phyloP scores from a whole-genome alignment of 2,888 invertebrate species.

The Lottia scabra region DNA sequence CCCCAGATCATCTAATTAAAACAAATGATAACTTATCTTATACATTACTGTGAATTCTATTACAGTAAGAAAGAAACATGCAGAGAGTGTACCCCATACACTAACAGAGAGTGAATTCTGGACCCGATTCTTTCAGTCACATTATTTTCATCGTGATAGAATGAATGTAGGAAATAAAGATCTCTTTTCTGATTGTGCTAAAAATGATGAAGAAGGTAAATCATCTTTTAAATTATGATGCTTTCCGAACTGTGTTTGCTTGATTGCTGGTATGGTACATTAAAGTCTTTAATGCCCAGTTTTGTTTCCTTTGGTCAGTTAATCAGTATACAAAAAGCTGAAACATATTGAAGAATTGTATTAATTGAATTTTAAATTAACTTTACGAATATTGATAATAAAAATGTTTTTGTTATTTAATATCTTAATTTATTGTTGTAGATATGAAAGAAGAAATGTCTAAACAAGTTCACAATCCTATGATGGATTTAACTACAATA shows the following conservation, averaged over 20 bases:
- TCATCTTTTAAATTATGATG: neutral
- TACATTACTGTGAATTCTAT: conserved; percentile 14
- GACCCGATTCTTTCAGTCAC: conserved; percentile 99
- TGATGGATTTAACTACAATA: conserved; percentile 86
- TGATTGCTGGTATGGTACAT: too few species aligned
- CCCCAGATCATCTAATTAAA: too few species aligned
- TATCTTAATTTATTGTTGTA: conserved; percentile 27
- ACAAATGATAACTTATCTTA: too few species aligned
- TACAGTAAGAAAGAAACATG: conserved; percentile 91
- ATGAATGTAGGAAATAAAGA: conserved; percentile 75
- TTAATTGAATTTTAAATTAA: too few species aligned
- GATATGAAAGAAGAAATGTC: conserved; percentile 57
- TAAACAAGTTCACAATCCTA: conserved; percentile 76
- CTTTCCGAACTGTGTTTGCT: too few species aligned
- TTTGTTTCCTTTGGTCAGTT: too few species aligned
- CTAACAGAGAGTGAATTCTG: conserved; percentile 97
- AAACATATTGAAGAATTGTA: too few species aligned
- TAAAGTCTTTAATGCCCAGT: too few species aligned
- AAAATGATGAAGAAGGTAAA: conserved; percentile 86
- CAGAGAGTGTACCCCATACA: conserved; percentile 94
- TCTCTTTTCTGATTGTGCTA: conserved; percentile 96
- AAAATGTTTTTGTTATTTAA: too few species aligned
- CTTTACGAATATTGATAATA: too few species aligned
- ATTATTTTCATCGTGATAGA: conserved; percentile 87
- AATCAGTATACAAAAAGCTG: too few species aligned